Evolutionary conservation across 1,140 invertebrate genomes (phyloP).

Genomic region (Thaumetopoea pityocampa): DNA sequence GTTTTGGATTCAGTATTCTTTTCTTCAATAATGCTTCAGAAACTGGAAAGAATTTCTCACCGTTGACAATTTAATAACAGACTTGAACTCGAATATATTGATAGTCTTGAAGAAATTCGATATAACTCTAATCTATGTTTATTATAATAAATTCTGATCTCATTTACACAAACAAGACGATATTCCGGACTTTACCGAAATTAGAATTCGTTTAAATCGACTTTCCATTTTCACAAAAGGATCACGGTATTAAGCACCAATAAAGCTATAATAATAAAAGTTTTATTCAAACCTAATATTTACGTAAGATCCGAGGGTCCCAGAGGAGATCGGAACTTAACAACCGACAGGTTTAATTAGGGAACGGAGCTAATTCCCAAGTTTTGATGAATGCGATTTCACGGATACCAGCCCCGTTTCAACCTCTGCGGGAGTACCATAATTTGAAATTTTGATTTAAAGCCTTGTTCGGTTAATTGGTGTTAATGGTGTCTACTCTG

Average conservation of each 20-base stretch:
- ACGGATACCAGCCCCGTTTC: constrained; percentile 36
- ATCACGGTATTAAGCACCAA: constrained; percentile 48
- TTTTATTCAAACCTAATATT: constrained; percentile 61
- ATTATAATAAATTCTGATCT: no score
- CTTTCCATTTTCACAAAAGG: constrained; percentile 46
- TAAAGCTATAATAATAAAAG: constrained; percentile 61
- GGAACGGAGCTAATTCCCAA: constrained; percentile 58
- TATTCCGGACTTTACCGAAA: constrained; percentile 22
- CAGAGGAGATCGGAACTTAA: constrained; percentile 39
- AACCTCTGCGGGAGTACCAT: constrained; percentile 26
- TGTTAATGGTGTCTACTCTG: constrained; percentile 31
- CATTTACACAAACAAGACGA: no score
- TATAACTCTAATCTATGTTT: no score
- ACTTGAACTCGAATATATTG: no score
- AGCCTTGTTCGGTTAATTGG: constrained; percentile 45
- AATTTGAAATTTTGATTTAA: constrained; percentile 68
- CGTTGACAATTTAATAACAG: no score
- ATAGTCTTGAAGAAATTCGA: no score
- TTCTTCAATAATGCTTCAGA: no score
- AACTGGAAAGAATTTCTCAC: no score
- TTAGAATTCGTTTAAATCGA: constrained; percentile 42
- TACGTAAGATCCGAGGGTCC: constrained; percentile 40
- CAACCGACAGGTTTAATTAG: constrained; percentile 67
- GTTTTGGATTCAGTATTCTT: no score
- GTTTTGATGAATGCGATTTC: constrained; percentile 71